A percentile compares a stretch with the other conserved stretches of the same genome.
phyloP scores from a whole-genome alignment of 1,140 invertebrate species.

The Pomacea maculata region DNA sequence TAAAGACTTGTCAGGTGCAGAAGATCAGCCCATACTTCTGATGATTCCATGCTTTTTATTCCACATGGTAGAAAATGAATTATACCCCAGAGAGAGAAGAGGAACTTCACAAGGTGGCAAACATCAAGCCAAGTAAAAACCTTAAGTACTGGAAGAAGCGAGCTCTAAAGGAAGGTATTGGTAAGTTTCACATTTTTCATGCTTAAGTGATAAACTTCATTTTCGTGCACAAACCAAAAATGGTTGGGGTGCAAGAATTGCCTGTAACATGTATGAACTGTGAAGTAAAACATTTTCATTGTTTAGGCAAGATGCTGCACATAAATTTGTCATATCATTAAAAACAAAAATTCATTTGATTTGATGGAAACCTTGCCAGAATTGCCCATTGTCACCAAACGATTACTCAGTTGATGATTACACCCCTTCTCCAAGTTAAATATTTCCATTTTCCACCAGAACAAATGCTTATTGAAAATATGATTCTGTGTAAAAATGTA shows the following conservation, averaged over 20 bases:
- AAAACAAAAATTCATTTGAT: background rate
- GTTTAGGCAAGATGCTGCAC: background rate
- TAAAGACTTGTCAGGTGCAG: background rate
- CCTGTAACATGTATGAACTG: background rate
- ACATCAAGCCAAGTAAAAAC: conserved; percentile 2
- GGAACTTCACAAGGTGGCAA: conserved; percentile 3
- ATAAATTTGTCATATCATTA: background rate
- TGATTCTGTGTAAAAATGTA: background rate
- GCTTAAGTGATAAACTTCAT: background rate
- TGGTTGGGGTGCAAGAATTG: background rate
- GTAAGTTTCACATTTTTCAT: conserved; percentile 7
- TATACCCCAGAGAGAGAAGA: background rate
- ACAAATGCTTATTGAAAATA: background rate
- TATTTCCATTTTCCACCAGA: background rate
- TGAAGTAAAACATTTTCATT: background rate
- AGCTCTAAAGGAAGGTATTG: conserved; percentile 12
- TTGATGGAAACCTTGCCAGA: background rate
- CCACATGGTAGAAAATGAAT: too few relatives aligned
- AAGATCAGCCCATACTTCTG: background rate
- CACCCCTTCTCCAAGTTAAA: too few relatives aligned
- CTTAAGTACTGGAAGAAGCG: conserved; percentile 13
- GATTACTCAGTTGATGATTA: too few relatives aligned
- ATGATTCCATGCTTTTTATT: background rate
- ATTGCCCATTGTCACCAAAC: too few relatives aligned
- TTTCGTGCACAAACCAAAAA: background rate